These are phyloP conservation scores for Rhinopomastus cyanomelas DNA, from an alignment of 2,113 vertebrate species.

Conservation along the genomic window DNA sequence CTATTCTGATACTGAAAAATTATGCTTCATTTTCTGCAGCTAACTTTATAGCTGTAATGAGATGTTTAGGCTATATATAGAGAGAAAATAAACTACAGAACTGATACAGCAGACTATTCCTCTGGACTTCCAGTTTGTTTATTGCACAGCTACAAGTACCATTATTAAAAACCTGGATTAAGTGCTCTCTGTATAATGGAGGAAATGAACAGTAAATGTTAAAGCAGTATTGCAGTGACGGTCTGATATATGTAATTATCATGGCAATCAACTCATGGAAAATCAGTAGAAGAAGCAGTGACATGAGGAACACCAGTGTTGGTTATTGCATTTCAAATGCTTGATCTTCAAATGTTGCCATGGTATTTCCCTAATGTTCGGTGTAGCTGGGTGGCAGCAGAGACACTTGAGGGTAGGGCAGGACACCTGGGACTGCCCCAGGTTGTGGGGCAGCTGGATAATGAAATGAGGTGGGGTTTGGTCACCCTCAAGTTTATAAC, in stretches of 20 bases:
- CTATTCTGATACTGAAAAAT: not conserved
- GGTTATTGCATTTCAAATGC: not conserved
- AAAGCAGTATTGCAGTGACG: not conserved
- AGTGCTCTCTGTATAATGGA: not conserved
- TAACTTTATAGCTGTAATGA: not conserved
- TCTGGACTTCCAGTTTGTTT: not conserved
- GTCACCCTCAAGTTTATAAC: not conserved
- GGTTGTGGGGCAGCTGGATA: not conserved
- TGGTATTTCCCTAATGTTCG: fast-evolving
- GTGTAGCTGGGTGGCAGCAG: not conserved
- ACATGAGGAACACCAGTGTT: not conserved
- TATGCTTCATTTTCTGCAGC: fast-evolving
- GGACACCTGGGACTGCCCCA: too few species aligned
- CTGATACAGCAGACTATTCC: not conserved
- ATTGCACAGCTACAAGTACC: not conserved
- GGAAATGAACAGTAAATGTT: not conserved
- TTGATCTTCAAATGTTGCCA: not conserved
- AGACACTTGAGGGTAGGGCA: not conserved
- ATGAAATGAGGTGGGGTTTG: not conserved
- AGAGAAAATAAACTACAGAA: conserved; percentile 11
- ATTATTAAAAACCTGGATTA: not conserved
- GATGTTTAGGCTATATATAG: not conserved
- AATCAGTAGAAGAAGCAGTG: not conserved
- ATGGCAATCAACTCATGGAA: not conserved
- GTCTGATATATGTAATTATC: not conserved